Evolutionary conservation across 2,113 vertebrate genomes (phyloP).

Genomic region (Sciurus niger): DNA sequence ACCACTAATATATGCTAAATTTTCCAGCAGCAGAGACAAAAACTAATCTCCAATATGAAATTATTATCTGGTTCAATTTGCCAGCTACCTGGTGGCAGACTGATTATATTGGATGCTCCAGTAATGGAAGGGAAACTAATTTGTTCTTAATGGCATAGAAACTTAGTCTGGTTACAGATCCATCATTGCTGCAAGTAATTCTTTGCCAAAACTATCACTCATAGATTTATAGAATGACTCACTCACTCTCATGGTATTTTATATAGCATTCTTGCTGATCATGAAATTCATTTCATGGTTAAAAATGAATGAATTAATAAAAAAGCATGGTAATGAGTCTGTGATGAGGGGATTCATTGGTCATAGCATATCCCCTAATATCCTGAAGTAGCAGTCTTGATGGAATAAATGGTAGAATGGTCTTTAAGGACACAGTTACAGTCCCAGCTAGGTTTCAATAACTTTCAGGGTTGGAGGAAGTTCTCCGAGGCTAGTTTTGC

Average conservation of each 20-base stretch:
- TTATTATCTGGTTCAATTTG: not conserved
- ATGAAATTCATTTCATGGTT: not conserved
- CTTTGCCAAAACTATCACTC: not conserved
- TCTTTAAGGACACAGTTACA: not conserved
- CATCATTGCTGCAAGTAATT: not conserved
- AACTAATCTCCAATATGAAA: not conserved
- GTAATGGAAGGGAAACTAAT: not conserved
- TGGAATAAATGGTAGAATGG: too few relatives aligned
- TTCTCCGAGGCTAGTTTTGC: not conserved
- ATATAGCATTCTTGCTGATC: not conserved
- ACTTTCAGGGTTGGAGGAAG: not conserved
- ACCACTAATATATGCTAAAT: not conserved
- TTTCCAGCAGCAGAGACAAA: not conserved
- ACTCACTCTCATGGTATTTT: not conserved
- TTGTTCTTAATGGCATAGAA: not conserved
- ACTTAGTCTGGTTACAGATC: not conserved
- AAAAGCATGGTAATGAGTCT: not conserved
- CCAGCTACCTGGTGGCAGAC: not conserved
- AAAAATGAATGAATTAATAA: too few relatives aligned
- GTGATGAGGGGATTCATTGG: not conserved
- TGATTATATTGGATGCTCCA: not conserved
- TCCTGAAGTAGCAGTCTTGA: not conserved
- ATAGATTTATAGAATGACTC: not conserved
- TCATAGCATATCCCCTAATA: not conserved
- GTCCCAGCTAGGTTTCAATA: not conserved